phyloP scores from a whole-genome alignment of 2,888 invertebrate species.

The Ischnus inquisitorius region DNA sequence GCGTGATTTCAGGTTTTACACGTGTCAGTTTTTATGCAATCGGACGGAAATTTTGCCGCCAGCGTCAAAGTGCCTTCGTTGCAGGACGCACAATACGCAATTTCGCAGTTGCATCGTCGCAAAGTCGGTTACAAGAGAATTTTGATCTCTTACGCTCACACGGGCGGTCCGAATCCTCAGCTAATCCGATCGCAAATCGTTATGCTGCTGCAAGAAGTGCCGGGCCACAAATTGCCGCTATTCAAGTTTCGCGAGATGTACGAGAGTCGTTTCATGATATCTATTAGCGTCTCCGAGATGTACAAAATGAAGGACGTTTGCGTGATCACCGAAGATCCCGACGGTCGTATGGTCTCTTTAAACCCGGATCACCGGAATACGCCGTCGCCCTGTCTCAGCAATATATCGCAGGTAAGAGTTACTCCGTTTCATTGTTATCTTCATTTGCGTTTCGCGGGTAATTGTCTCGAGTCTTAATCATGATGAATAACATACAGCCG shows the following conservation, averaged over 20 bases:
- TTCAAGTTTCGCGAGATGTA: slow-evolving; percentile 94
- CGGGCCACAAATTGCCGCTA: slow-evolving; percentile 91
- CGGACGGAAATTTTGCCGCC: slow-evolving; percentile 90
- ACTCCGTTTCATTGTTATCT: slow-evolving; percentile 24
- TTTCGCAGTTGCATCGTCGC: slow-evolving; percentile 93
- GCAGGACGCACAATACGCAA: slow-evolving; percentile 91
- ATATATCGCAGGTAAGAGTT: slow-evolving; percentile 77
- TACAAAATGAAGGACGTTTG: slow-evolving; percentile 92
- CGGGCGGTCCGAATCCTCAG: slow-evolving; percentile 89
- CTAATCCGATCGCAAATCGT: slow-evolving; percentile 90
- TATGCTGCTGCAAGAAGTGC: slow-evolving; percentile 91
- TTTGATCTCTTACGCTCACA: slow-evolving; percentile 90
- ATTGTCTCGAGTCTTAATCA: slow-evolving; percentile 23
- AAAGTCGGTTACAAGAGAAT: slow-evolving; percentile 94
- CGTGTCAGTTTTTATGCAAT: slow-evolving; percentile 88
- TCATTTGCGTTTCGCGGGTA: neutral
- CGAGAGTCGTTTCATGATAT: slow-evolving; percentile 92
- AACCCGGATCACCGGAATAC: slow-evolving; percentile 88
- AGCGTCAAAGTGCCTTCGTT: slow-evolving; percentile 90
- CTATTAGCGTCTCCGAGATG: slow-evolving; percentile 90
- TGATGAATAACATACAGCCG: slow-evolving; percentile 81
- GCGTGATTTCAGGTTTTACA: slow-evolving; percentile 86
- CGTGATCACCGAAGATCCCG: slow-evolving; percentile 90
- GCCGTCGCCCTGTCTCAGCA: slow-evolving; percentile 85
- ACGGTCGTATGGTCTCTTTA: slow-evolving; percentile 91